These are phyloP conservation scores for Cebus imitator DNA, from an alignment of 2,113 vertebrate species.

Conservation along the genomic window DNA sequence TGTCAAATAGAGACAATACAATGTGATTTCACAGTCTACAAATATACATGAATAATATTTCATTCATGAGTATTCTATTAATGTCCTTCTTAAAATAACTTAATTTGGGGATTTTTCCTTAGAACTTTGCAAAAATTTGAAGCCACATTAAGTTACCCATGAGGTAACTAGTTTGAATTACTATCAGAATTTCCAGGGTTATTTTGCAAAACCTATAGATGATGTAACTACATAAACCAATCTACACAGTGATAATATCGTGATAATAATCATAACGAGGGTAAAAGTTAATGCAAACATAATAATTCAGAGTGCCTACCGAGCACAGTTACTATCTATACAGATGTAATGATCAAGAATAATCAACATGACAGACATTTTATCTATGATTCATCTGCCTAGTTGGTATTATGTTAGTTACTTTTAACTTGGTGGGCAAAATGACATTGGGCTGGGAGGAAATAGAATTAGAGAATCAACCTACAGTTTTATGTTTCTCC, in stretches of 20 bases:
- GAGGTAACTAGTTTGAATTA: neutral
- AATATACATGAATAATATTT: neutral
- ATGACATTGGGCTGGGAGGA: neutral
- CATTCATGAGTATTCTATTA: neutral
- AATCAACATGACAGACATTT: neutral
- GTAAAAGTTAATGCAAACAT: neutral
- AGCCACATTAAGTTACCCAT: neutral
- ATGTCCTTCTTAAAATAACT: slow-evolving; percentile 14
- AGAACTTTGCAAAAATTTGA: neutral
- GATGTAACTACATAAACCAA: neutral
- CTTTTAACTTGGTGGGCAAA: slow-evolving; percentile 42
- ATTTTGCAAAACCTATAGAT: neutral
- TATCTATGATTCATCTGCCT: neutral
- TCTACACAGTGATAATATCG: neutral
- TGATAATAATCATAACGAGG: neutral
- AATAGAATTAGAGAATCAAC: slow-evolving; percentile 5
- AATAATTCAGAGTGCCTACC: neutral
- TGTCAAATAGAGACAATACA: neutral
- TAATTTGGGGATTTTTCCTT: neutral
- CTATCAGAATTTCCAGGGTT: neutral
- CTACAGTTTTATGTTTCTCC: too few species aligned
- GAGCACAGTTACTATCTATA: neutral
- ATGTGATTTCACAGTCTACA: neutral
- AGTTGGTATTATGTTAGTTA: neutral
- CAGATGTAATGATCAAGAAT: neutral